Conservation (phyloP, 2,113 vertebrate genomes). For the Tetrao urogallus region DNA sequence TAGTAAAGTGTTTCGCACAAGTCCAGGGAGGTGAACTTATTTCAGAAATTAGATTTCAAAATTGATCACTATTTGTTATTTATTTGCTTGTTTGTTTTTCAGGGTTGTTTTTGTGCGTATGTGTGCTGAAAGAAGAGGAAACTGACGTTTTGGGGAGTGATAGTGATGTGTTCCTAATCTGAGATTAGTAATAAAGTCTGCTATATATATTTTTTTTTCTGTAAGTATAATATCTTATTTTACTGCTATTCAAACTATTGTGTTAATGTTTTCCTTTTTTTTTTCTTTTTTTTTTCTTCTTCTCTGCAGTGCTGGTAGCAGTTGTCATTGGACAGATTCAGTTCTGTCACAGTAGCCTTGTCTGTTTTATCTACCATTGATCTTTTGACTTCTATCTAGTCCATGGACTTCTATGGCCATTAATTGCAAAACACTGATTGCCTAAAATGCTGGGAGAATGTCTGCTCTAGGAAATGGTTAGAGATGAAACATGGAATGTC, state of each 20-base stretch:
- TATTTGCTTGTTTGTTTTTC: neutral
- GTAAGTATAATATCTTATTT: neutral
- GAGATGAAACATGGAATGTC: accelerated
- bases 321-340: neutral
- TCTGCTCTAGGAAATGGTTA: neutral
- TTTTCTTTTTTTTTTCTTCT: neutral
- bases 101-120: neutral
- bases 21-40: neutral
- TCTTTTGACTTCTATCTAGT: neutral
- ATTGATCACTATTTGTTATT: neutral
- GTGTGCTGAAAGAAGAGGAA: neutral
- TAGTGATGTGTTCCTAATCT: neutral
- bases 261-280: neutral
- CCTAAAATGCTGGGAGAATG: neutral
- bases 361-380: neutral
- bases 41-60: neutral
- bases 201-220: neutral
- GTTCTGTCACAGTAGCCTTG: neutral
- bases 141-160: neutral
- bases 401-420: neutral
- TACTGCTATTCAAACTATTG: neutral
- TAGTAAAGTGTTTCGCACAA: neutral
- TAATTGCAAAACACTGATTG: neutral
- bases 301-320: neutral
- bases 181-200: neutral